A percentile compares a stretch with the other conserved stretches of the same genome.
Conservation (phyloP, 2,797 vertebrate genomes). For the Tapera naevia region DNA sequence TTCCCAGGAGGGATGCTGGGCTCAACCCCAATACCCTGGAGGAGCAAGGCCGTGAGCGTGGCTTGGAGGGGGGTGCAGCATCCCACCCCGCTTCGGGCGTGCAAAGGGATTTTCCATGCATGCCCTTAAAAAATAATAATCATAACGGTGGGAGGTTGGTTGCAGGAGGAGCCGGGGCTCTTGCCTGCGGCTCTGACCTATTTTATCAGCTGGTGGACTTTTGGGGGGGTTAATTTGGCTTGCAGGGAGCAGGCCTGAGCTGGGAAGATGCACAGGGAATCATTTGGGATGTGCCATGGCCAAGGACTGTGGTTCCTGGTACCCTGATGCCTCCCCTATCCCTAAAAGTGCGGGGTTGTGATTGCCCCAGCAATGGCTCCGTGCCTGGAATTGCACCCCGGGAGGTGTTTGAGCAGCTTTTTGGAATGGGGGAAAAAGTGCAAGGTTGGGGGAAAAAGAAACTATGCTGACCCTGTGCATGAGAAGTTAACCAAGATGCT, state of each 20-base stretch:
- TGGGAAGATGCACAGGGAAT: background rate
- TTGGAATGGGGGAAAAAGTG: background rate
- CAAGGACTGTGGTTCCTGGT: background rate
- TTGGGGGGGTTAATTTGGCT: background rate
- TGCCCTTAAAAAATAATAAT: background rate
- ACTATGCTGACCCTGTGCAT: fast-evolving
- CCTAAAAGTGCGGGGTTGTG: background rate
- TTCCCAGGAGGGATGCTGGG: background rate
- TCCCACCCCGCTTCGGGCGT: background rate
- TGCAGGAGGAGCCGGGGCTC: background rate
- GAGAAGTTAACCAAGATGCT: background rate
- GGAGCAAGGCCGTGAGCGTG: background rate
- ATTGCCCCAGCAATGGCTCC: background rate
- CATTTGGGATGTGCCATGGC: background rate
- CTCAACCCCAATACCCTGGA: background rate
- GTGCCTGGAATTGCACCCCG: background rate
- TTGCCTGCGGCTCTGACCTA: slow-evolving; percentile 18
- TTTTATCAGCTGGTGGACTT: background rate
- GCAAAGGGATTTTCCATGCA: background rate
- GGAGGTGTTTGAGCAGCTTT: background rate
- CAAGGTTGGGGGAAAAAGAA: background rate
- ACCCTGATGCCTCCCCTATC: background rate
- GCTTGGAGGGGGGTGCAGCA: background rate
- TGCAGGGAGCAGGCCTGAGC: background rate
- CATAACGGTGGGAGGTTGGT: background rate